Evolutionary conservation across 1,140 invertebrate genomes (phyloP).

Genomic region (Micrasema longulum): DNA sequence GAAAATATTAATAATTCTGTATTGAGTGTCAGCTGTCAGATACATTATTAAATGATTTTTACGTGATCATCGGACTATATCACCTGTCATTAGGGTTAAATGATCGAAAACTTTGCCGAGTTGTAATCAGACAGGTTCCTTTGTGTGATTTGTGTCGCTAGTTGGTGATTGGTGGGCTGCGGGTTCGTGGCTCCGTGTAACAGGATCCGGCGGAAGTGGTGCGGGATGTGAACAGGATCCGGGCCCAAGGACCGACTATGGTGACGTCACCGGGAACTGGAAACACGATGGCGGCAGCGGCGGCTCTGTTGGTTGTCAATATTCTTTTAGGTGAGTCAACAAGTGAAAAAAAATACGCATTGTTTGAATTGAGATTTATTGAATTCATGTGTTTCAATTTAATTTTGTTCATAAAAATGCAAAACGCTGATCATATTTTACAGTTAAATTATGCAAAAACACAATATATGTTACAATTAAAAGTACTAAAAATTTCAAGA

Average conservation of each 20-base stretch:
- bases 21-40: background rate
- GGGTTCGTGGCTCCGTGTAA: slow-evolving; percentile 1
- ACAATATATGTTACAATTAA: no score
- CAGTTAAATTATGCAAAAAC: no score
- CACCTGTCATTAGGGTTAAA: no score
- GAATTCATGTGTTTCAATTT: no score
- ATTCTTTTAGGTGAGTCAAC: slow-evolving; percentile 29
- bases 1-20: background rate
- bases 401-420: no score
- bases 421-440: no score
- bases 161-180: slow-evolving; percentile 1
- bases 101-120: background rate
- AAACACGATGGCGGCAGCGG: slow-evolving; percentile 34
- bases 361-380: no score
- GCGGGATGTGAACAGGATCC: slow-evolving; percentile 33
- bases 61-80: background rate
- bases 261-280: slow-evolving; percentile 32
- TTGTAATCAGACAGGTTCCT: background rate
- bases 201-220: slow-evolving; percentile 32
- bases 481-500: no score
- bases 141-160: slow-evolving; percentile 23
- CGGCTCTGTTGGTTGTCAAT: slow-evolving; percentile 20
- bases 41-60: background rate
- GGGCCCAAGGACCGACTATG: slow-evolving; percentile 13
- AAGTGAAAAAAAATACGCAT: slow-evolving; percentile 1